These are phyloP conservation scores for Calameuta idolon DNA, from an alignment of 2,888 invertebrate species.

Conservation along the genomic window DNA sequence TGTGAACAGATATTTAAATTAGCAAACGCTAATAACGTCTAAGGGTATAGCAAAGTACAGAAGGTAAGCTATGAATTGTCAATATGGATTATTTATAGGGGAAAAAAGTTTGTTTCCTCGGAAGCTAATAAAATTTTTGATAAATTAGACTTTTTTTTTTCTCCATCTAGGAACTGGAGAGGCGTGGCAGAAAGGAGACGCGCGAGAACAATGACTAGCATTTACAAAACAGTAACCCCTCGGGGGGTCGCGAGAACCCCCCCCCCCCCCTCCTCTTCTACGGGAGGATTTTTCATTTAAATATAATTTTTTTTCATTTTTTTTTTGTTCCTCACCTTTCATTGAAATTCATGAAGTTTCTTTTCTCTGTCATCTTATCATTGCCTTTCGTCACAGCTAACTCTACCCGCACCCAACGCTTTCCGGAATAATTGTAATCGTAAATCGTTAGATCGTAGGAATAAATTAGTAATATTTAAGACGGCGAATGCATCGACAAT, in stretches of 20 bases:
- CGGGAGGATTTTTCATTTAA: neutral
- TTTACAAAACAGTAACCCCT: constrained; percentile 4
- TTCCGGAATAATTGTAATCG: neutral
- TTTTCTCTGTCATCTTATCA: neutral
- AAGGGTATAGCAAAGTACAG: neutral
- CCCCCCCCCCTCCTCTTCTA: neutral
- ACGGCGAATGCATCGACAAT: neutral
- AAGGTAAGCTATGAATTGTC: neutral
- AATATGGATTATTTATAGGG: neutral
- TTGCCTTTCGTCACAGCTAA: neutral
- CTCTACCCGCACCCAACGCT: neutral
- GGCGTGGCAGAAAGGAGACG: constrained; percentile 10
- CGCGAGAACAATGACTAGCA: constrained; percentile 10
- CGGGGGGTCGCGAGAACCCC: neutral
- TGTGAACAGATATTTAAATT: neutral
- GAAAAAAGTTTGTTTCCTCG: neutral
- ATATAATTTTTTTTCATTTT: neutral
- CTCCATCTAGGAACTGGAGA: constrained; percentile 4
- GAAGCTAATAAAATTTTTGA: neutral
- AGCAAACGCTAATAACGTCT: neutral
- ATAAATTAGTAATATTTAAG: neutral
- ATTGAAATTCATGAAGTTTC: neutral
- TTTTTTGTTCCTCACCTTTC: neutral
- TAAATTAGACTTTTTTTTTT: neutral
- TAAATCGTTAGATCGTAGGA: neutral